phyloP scores from a whole-genome alignment of 2,888 invertebrate genomes.

The Netelia inedita region DNA sequence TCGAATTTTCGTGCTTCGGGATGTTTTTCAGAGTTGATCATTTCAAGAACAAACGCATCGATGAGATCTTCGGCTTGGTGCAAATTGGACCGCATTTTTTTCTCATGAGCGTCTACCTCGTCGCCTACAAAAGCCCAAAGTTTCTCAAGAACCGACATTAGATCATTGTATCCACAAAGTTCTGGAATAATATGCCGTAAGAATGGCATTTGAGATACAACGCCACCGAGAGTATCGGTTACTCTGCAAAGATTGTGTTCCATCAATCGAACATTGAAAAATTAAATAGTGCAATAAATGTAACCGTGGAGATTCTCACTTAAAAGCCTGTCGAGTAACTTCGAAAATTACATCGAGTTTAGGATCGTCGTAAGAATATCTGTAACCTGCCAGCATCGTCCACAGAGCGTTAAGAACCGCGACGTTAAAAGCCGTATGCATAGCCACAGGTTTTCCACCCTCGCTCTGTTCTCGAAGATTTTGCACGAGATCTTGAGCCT shows the following conservation, averaged over 20 bases:
- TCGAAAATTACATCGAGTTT: slow-evolving; percentile 87
- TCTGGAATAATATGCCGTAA: slow-evolving; percentile 89
- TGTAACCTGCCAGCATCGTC: slow-evolving; percentile 89
- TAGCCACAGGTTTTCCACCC: slow-evolving; percentile 84
- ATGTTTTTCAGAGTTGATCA: slow-evolving; percentile 82
- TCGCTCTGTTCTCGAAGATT: slow-evolving; percentile 82
- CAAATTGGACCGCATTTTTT: slow-evolving; percentile 61
- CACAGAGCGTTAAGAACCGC: slow-evolving; percentile 90
- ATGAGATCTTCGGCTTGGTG: slow-evolving; percentile 87
- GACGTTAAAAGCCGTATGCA: slow-evolving; percentile 87
- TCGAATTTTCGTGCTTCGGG: slow-evolving; percentile 74
- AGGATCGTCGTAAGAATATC: slow-evolving; percentile 88
- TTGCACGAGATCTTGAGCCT: slow-evolving; percentile 86
- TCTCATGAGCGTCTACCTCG: slow-evolving; percentile 79
- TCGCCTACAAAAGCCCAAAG: slow-evolving; percentile 87
- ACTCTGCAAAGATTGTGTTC: slow-evolving; percentile 79
- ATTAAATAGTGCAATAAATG: not conserved
- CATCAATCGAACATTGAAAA: not conserved
- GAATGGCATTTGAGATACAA: slow-evolving; percentile 90
- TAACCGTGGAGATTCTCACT: slow-evolving; percentile 73
- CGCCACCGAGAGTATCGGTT: slow-evolving; percentile 89
- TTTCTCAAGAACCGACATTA: slow-evolving; percentile 86
- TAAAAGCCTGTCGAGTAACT: slow-evolving; percentile 88
- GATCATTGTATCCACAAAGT: slow-evolving; percentile 87
- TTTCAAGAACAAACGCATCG: slow-evolving; percentile 88